phyloP scores from a whole-genome alignment of 2,797 vertebrate species.

The Xyrichtys novacula region DNA sequence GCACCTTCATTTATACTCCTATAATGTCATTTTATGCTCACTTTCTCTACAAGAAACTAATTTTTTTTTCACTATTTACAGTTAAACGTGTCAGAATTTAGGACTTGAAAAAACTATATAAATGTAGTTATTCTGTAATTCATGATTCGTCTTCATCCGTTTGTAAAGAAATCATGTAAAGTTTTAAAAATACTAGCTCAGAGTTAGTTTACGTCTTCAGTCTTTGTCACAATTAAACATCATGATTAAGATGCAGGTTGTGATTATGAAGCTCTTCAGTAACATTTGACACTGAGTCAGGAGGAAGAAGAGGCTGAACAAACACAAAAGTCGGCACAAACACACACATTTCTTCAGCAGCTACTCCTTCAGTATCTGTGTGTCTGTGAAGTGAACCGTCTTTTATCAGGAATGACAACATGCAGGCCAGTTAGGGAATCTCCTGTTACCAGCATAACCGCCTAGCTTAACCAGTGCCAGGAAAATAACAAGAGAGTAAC shows the following conservation, averaged over 20 bases:
- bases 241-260: neutral
- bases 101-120: too few relatives aligned
- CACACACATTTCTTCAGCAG: neutral
- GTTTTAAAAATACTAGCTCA: too few relatives aligned
- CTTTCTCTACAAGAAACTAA: too few relatives aligned
- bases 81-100: too few relatives aligned
- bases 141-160: too few relatives aligned
- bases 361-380: conserved; percentile 14
- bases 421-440: conserved; percentile 31
- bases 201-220: too few relatives aligned
- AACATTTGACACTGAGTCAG: conserved; percentile 69
- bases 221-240: too few relatives aligned
- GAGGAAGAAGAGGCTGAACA: conserved; percentile 17
- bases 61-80: too few relatives aligned
- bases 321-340: neutral
- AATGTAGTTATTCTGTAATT: too few relatives aligned
- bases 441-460: conserved; percentile 18
- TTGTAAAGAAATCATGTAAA: neutral
- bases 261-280: conserved; percentile 27
- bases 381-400: conserved; percentile 17
- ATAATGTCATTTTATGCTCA: too few relatives aligned
- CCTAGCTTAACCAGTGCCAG: neutral
- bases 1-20: too few relatives aligned
- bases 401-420: conserved; percentile 60
- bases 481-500: conserved; percentile 10